Percentiles rank a stretch among this genome's conserved stretches.
These are phyloP conservation scores for Nothura maculosa DNA, from an alignment of 2,797 vertebrate genomes.

Conservation along the genomic window DNA sequence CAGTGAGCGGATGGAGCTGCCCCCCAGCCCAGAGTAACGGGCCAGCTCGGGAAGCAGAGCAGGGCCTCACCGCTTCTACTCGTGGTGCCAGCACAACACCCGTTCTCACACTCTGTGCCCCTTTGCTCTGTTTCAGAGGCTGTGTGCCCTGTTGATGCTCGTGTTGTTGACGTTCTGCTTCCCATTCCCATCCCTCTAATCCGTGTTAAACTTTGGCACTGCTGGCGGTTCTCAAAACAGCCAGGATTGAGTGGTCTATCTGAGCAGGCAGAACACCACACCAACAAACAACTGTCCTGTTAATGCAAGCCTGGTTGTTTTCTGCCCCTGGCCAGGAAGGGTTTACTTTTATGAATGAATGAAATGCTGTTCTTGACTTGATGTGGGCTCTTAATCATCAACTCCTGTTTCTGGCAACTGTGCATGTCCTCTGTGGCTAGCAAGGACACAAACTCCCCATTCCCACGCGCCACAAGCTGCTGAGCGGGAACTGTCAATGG, in stretches of 20 bases:
- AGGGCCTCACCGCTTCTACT: background rate
- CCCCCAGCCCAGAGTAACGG: background rate
- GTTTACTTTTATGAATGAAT: constrained; percentile 46
- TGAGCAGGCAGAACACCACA: background rate
- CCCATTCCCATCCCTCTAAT: background rate
- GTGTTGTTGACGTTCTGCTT: background rate
- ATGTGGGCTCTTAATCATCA: constrained; percentile 6
- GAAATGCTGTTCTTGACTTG: constrained; percentile 36
- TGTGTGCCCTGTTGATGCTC: background rate
- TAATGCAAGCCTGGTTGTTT: background rate
- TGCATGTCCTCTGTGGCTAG: constrained; percentile 11
- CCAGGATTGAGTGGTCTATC: background rate
- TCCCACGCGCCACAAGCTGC: constrained; percentile 56
- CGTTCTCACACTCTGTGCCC: background rate
- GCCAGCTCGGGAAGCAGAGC: background rate
- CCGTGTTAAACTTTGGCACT: background rate
- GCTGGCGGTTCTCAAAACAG: background rate
- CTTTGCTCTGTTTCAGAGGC: background rate
- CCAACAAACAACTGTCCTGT: background rate
- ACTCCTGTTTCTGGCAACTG: constrained; percentile 25
- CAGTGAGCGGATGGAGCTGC: background rate
- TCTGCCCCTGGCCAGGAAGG: constrained; percentile 25
- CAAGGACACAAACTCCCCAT: constrained; percentile 60
- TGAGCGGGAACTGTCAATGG: constrained; percentile 60
- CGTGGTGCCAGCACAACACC: background rate